Conservation (phyloP, 2,797 vertebrate genomes). For the Florisuga fusca region DNA sequence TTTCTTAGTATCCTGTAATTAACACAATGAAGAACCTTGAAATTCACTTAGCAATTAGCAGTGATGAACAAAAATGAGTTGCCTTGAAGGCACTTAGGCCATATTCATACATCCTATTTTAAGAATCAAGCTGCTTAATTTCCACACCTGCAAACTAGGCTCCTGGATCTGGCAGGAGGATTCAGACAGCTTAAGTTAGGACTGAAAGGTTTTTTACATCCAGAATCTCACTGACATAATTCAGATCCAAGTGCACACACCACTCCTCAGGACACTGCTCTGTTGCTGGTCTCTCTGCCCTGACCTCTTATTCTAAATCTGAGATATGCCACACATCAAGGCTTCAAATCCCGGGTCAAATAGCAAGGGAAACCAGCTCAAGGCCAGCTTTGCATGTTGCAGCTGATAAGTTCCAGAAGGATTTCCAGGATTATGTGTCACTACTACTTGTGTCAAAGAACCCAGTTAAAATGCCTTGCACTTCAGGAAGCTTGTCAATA, state of each 20-base stretch:
- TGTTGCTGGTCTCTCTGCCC: background rate
- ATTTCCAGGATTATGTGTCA: constrained; percentile 20
- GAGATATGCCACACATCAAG: background rate
- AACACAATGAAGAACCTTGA: constrained; percentile 66
- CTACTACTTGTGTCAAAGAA: background rate
- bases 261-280: background rate
- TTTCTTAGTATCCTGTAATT: constrained; percentile 74
- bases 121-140: constrained; percentile 58
- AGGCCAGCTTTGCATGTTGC: constrained; percentile 38
- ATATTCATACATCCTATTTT: constrained; percentile 66
- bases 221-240: background rate
- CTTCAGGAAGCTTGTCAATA: background rate
- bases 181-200: constrained; percentile 58
- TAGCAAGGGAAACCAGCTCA: constrained; percentile 25
- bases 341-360: constrained; percentile 55
- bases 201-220: background rate
- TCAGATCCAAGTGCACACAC: background rate
- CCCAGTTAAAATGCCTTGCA: background rate
- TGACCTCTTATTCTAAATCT: background rate
- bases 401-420: background rate
- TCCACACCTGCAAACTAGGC: constrained; percentile 58
- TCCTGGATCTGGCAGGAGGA: constrained; percentile 55
- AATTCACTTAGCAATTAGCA: constrained; percentile 73
- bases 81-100: constrained; percentile 63
- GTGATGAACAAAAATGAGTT: constrained; percentile 71